A percentile compares a stretch with the other conserved stretches of the same genome.
Evolutionary conservation across 2,888 invertebrate species (phyloP).

Genomic region (Oscheius onirici): DNA sequence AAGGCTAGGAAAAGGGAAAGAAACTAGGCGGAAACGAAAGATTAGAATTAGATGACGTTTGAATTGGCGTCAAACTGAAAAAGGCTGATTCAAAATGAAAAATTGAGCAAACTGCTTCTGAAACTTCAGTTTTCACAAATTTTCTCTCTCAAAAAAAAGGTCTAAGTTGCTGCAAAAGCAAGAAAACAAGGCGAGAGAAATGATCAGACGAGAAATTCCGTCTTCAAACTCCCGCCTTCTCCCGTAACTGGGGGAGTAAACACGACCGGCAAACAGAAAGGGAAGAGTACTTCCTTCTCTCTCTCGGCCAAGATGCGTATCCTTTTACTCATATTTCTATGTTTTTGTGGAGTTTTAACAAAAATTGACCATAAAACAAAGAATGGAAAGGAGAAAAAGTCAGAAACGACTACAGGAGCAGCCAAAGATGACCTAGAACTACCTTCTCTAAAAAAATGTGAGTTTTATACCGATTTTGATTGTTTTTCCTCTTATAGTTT

Average conservation of each 20-base stretch:
- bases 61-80: too few species aligned
- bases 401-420: neutral
- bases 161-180: too few species aligned
- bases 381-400: conserved; percentile 8
- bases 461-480: neutral
- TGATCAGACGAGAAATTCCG: too few species aligned
- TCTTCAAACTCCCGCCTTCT: too few species aligned
- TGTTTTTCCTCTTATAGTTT: conserved; percentile 5
- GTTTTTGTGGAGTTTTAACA: neutral
- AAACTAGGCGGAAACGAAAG: too few species aligned
- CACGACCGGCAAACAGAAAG: conserved; percentile 8
- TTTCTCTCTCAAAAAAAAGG: too few species aligned
- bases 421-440: neutral
- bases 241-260: neutral
- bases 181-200: too few species aligned
- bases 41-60: too few species aligned
- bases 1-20: too few species aligned
- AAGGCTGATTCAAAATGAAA: too few species aligned
- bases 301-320: conserved; percentile 1
- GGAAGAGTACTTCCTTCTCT: neutral
- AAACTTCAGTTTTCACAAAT: too few species aligned
- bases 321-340: neutral
- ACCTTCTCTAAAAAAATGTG: conserved; percentile 8
- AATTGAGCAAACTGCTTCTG: too few species aligned
- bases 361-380: conserved; percentile 20